phyloP scores from a whole-genome alignment of 2,113 vertebrate species.

The Mirounga angustirostris region DNA sequence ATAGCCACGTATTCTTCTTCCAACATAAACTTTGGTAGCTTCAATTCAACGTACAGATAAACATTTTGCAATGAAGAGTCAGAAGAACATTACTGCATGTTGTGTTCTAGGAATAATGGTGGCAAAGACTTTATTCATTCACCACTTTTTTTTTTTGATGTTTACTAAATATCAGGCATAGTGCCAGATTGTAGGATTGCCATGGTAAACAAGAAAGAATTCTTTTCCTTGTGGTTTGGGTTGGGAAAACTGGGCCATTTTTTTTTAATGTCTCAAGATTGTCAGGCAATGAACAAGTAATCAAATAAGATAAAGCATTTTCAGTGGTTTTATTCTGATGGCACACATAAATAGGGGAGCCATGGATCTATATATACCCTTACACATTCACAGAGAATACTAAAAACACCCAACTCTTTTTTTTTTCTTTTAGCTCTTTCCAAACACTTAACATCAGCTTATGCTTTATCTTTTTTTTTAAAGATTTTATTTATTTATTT shows the following conservation, averaged over 20 bases:
- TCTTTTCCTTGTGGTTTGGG: not conserved
- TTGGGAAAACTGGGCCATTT: not conserved
- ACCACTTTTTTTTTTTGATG: not conserved
- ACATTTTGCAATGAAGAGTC: not conserved
- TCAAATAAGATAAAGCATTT: not conserved
- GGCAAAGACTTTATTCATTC: not conserved
- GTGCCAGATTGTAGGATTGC: not conserved
- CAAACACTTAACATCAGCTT: not conserved
- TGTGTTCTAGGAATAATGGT: not conserved
- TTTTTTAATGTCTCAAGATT: not conserved
- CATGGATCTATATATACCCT: not conserved
- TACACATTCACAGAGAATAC: not conserved
- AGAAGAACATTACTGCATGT: not conserved
- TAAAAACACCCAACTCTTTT: not conserved
- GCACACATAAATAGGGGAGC: not conserved
- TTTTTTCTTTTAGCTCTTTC: not conserved
- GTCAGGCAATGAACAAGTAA: not conserved
- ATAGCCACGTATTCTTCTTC: not conserved
- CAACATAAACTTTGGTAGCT: not conserved
- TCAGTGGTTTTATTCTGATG: not conserved
- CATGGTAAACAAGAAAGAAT: not conserved
- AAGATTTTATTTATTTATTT: too few relatives aligned
- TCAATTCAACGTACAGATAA: not conserved
- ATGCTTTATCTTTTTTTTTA: not conserved
- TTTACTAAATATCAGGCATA: not conserved